Evolutionary conservation across 2,888 invertebrate species (phyloP).

Genomic region (Nebria salina): DNA sequence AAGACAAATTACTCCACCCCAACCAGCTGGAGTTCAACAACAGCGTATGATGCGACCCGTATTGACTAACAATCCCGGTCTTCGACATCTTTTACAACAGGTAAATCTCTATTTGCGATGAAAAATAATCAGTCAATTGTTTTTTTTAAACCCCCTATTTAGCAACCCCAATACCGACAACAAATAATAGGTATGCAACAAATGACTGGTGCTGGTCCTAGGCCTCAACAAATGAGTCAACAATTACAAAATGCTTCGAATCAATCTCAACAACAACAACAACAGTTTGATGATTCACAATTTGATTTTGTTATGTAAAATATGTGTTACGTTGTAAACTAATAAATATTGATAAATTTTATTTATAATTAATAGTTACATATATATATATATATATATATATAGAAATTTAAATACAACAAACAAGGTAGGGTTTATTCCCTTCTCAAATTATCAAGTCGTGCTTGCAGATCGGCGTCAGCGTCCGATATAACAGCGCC

Average conservation of each 20-base stretch:
- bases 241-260: constrained; percentile 60
- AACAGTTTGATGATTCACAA: constrained; percentile 65
- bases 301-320: constrained; percentile 61
- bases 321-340: constrained; percentile 15
- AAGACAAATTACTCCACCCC: constrained; percentile 58
- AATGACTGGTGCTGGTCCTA: constrained; percentile 64
- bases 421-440: constrained; percentile 67
- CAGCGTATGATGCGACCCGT: constrained; percentile 79
- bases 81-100: constrained; percentile 83
- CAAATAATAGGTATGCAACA: constrained; percentile 68
- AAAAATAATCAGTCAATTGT: too few species aligned
- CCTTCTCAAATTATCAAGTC: constrained; percentile 92
- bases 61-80: constrained; percentile 80
- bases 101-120: constrained; percentile 57
- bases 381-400: background rate
- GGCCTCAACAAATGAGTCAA: constrained; percentile 62
- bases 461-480: constrained; percentile 96
- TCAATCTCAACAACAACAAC: constrained; percentile 60
- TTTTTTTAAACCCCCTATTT: too few species aligned
- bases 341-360: constrained; percentile 23
- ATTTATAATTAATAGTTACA: constrained; percentile 30
- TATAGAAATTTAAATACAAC: constrained; percentile 7
- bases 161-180: constrained; percentile 76
- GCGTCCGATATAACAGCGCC: constrained; percentile 76
- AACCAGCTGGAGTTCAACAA: constrained; percentile 55